Percentiles rank a stretch among this genome's conserved stretches.
phyloP scores from a whole-genome alignment of 2,888 invertebrate species.

The Callinectes sapidus region DNA sequence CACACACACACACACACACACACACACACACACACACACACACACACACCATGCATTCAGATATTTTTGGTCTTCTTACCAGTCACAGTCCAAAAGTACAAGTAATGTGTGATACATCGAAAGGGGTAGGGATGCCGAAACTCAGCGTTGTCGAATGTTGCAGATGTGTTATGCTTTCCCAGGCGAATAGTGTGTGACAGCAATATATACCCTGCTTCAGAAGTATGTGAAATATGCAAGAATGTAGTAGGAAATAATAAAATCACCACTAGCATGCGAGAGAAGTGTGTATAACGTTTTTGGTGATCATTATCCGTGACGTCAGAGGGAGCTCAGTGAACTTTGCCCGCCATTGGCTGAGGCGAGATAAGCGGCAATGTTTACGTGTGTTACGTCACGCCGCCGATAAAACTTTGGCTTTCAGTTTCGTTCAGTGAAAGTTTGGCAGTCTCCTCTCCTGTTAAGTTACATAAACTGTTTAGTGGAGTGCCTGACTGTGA shows the following conservation, averaged over 20 bases:
- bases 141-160: background rate
- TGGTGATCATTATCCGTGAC: slow-evolving; percentile 43
- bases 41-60: background rate
- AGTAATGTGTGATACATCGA: too few species aligned
- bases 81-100: too few species aligned
- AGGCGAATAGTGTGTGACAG: too few species aligned
- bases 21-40: background rate
- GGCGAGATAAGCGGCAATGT: slow-evolving; percentile 46
- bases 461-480: background rate
- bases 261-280: background rate
- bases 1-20: slow-evolving; percentile 2
- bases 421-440: background rate
- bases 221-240: background rate
- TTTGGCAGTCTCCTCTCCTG: background rate
- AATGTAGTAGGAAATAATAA: background rate
- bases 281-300: slow-evolving; percentile 33
- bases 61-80: background rate
- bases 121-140: too few species aligned
- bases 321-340: slow-evolving; percentile 41
- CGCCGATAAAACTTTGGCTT: slow-evolving; percentile 39
- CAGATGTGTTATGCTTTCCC: too few species aligned
- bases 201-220: background rate
- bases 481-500: background rate
- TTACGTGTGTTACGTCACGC: slow-evolving; percentile 51
- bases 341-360: slow-evolving; percentile 39